Evolutionary conservation across 2,888 invertebrate species (phyloP), one percentile per base, ranked within the genome.

Genomic region (Ichneumoninae sp.): DNA sequence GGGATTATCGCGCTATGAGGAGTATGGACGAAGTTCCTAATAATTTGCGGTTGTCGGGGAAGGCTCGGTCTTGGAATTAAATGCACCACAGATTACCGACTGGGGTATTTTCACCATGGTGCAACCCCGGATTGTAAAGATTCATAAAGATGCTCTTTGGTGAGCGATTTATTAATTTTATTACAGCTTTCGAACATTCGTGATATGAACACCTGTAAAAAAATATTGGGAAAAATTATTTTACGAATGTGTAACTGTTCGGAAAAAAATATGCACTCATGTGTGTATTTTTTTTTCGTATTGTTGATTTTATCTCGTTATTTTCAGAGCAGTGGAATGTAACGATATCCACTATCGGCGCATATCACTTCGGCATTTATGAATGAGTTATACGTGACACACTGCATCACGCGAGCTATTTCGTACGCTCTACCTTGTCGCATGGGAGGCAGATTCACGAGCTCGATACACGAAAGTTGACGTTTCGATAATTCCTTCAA

Each of bases 351-450:
- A 68, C 81, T 86, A 36, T 89, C 89, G 44, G 89, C 85, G 7
- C 84, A 70, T 65, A 90, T 87, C 16, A 81, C 81, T 19, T 84
- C 85, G 0, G 74, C 90, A 68, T 90, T 90, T 40, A 90, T 88
- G 44, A 87, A 70, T 5, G 89, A 88, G 84, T 91, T 90, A 69
- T 90, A 90, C 22, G 90, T 89, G 52, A 89, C 85, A 1, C 86
- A 74, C 65, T 89, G 87, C 13, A 89, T 83, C 36, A 89, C 63
- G 65, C 89, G 90, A 16, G 91, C 89, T 16, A 90, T 83, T 74
- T 91, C 90, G 10, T 90, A 89, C 26, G 79, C n/a, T 16, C 2
- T 6, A n/a, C 6, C 33, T 5, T 63, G 33, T 13, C 60, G 60
- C 33, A 16, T 63, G 16, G 60, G 60, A 16, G n/a, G 30, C 33